phyloP scores from a whole-genome alignment of 2,888 invertebrate species.

The Cantharis nigra region DNA sequence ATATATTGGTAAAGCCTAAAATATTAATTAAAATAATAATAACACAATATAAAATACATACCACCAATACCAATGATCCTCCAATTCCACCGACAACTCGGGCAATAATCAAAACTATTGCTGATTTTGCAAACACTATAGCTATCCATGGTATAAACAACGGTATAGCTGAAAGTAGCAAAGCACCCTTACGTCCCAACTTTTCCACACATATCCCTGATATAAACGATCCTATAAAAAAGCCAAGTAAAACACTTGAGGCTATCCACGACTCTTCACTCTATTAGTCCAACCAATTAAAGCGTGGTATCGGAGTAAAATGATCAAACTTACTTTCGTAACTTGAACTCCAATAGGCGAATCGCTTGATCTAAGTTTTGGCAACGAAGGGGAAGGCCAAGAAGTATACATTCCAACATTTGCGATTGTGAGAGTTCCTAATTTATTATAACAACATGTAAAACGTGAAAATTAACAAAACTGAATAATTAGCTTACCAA shows the following conservation, averaged over 20 bases:
- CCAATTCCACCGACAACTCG: conserved; percentile 70
- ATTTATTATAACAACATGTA: not conserved
- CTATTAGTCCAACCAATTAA: conserved; percentile 36
- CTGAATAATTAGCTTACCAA: not conserved
- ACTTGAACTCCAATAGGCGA: conserved; percentile 23
- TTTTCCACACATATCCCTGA: conserved; percentile 61
- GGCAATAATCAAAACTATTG: conserved; percentile 63
- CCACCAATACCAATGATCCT: conserved; percentile 61
- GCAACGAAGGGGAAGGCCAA: conserved; percentile 62
- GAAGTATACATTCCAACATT: conserved; percentile 50
- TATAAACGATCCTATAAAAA: conserved; percentile 60
- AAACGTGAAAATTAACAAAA: not conserved
- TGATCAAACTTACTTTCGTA: conserved; percentile 10
- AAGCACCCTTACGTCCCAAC: conserved; percentile 61
- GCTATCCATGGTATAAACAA: conserved; percentile 60
- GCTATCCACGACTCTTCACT: conserved; percentile 63
- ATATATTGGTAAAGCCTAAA: conserved; percentile 59
- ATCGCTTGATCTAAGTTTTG: conserved; percentile 51
- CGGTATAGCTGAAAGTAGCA: conserved; percentile 59
- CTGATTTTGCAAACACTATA: conserved; percentile 33
- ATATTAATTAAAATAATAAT: not conserved
- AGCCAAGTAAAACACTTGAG: conserved; percentile 61
- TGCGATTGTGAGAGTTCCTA: not conserved
- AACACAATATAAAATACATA: conserved; percentile 30
- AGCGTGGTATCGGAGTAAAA: not conserved